These are phyloP conservation scores for Rhamnusium bicolor DNA, from an alignment of 2,888 invertebrate species.

Conservation along the genomic window DNA sequence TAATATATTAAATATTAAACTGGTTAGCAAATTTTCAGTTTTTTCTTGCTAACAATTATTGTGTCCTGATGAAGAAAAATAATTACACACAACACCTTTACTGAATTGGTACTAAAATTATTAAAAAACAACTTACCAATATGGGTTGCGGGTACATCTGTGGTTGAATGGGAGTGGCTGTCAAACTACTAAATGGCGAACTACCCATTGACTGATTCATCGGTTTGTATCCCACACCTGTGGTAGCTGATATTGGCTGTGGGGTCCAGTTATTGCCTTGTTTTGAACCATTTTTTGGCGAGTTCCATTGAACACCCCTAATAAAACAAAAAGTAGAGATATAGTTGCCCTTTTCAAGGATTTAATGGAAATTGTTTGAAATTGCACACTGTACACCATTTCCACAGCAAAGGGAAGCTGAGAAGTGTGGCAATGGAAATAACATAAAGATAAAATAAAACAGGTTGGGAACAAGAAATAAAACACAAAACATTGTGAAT, in stretches of 20 bases:
- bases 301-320: constrained; percentile 93
- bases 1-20: too few species aligned
- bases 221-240: constrained; percentile 89
- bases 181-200: constrained; percentile 64
- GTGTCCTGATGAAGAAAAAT: too few species aligned
- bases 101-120: too few species aligned
- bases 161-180: constrained; percentile 61
- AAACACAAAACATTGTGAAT: too few species aligned
- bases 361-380: background rate
- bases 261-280: constrained; percentile 86
- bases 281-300: constrained; percentile 89
- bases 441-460: background rate
- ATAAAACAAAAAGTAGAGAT: constrained; percentile 51
- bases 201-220: constrained; percentile 76
- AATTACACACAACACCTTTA: too few species aligned
- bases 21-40: too few species aligned
- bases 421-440: background rate
- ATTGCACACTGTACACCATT: background rate
- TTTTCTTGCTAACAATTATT: too few species aligned
- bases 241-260: constrained; percentile 91
- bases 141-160: constrained; percentile 57
- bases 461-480: too few species aligned
- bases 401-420: background rate
- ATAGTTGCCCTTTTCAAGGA: background rate
- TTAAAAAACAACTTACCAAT: constrained; percentile 44